phyloP scores from a whole-genome alignment of 2,113 vertebrate species.

The Oncorhynchus clarkii region DNA sequence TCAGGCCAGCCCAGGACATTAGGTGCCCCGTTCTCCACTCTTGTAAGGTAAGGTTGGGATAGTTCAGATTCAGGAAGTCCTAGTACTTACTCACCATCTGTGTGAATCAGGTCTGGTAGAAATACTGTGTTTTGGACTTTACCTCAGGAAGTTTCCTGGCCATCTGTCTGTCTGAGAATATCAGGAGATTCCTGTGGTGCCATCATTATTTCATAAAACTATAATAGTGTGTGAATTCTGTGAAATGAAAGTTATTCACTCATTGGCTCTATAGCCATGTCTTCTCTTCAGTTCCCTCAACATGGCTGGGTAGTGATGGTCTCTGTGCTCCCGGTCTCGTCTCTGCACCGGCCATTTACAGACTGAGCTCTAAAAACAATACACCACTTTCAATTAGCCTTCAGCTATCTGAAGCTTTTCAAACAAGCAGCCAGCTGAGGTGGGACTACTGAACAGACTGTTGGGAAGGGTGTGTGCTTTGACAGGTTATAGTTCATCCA shows the following conservation, averaged over 20 bases:
- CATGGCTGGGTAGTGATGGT: conserved; percentile 51
- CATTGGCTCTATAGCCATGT: conserved; percentile 45
- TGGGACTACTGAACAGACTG: conserved; percentile 37
- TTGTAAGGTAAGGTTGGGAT: neutral
- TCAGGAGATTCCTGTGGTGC: conserved; percentile 7
- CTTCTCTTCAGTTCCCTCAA: conserved; percentile 51
- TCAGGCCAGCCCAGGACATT: neutral
- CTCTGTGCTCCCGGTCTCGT: conserved; percentile 18
- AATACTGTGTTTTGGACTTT: conserved; percentile 31
- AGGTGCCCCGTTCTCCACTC: neutral
- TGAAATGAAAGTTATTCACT: conserved; percentile 43
- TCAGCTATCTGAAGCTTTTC: conserved; percentile 42
- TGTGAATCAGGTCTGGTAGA: conserved; percentile 13
- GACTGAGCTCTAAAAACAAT: conserved; percentile 52
- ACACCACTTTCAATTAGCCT: conserved; percentile 50
- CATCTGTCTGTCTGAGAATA: conserved; percentile 28
- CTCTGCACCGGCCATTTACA: conserved; percentile 39
- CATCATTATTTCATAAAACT: neutral
- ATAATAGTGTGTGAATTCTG: conserved; percentile 1
- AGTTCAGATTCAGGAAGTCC: neutral
- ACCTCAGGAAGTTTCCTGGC: neutral
- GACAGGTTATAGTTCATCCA: conserved; percentile 17
- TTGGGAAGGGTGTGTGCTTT: conserved; percentile 28
- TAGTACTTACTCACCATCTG: neutral
- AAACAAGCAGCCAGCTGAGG: conserved; percentile 47